Base-by-base conservation (phyloP, 2,888 invertebrate species). In the Lasiommata megera region DNA sequence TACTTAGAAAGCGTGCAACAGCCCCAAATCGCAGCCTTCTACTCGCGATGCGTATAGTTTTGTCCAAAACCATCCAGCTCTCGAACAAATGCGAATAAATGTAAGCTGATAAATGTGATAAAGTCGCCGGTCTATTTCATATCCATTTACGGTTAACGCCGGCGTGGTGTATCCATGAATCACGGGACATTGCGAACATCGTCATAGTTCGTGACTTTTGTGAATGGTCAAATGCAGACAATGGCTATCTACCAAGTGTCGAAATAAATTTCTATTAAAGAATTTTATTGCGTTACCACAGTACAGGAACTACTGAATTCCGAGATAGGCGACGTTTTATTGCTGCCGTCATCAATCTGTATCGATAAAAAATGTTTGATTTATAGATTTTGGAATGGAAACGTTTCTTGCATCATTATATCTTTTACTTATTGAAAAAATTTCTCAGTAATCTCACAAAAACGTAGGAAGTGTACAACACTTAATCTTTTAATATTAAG, bases 111-210 rank as follows among this genome's bases (percentile, higher is more conserved):
- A 36, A 54, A 53, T 29, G 17, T 44, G 53, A 60, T 64, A 66
- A 58, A 60, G 52, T 66, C 56, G 54, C 65, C 70, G 73, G 69
- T 68, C 69, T 69, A 72, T 72, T 71, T 69, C 54, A 65, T 54
- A 41, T 44, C 74, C 72, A 65, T 74, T 56, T 76, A 72, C 56
- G 72, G 76, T 53, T 62, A 68, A 59, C 65, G 69, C 62, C 67
- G 68, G 70, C 36, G 11, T 5, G 69, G 62, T 69, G 62, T 55
- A 53, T 36, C 43, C 31, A 59, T 67, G 67, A 69, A 56, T 69
- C 65, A 68, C 54, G 47, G 48, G 46, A 16, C 40, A 46, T 52
- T 56, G 31, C 48, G 38, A 50, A 54, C 56, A 60, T 56, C 55
- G 48, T 36, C 29, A 46, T 61, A 61, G 51, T 52, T 57, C 56